Conservation (phyloP, 1,140 invertebrate genomes). For the Achatina immaculata region DNA sequence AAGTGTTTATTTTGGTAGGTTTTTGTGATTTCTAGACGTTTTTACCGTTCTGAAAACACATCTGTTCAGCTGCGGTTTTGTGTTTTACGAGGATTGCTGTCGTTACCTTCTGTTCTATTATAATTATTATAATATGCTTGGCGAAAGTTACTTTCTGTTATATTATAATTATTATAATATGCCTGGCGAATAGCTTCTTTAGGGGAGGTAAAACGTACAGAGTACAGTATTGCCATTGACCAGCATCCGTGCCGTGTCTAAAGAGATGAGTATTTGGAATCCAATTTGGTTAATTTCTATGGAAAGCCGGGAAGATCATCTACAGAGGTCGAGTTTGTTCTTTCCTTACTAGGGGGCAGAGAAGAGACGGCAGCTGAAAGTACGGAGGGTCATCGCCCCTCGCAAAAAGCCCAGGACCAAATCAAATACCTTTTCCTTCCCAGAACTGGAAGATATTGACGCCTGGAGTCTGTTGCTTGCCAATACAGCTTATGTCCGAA, state of each 20-base stretch:
- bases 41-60: no score
- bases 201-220: no score
- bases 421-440: neutral
- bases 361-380: neutral
- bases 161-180: no score
- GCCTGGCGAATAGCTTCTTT: no score
- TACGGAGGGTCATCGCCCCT: neutral
- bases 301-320: neutral
- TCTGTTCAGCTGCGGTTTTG: no score
- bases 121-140: no score
- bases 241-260: neutral
- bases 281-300: constrained; percentile 4
- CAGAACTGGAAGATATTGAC: neutral
- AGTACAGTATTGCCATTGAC: no score
- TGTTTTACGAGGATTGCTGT: no score
- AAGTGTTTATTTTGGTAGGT: no score
- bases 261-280: neutral
- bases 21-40: no score
- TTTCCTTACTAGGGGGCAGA: neutral
- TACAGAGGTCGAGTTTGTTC: neutral
- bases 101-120: no score
- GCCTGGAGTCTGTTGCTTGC: neutral
- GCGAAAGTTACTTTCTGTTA: no score
- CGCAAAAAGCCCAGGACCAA: neutral
- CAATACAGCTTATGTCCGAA: constrained; percentile 10